Evolutionary conservation across 1,140 invertebrate genomes (phyloP), one percentile per base, ranked within the genome.

Genomic region (Drosophila ironensis): DNA sequence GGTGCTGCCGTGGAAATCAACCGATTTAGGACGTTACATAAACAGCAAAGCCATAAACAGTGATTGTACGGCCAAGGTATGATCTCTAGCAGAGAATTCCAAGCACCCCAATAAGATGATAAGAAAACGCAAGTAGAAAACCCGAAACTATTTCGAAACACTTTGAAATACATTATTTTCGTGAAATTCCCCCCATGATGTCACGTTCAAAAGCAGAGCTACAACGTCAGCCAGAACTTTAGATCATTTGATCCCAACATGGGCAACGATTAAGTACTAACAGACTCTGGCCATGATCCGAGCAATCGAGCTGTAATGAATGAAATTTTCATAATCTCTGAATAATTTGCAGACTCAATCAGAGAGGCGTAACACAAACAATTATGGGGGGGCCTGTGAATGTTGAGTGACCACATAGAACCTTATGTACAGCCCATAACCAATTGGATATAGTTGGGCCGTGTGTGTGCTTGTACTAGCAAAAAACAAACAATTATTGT

Each of bases 361-460:
- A 38, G 22, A 84, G 84, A 73, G 63, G 63, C 78, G 63, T 77
- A 84, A 78, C 73, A 61, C 56, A 82, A 82, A 77, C 78, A 77
- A 70, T 73, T 77, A 44, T 82, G 61, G 28, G 71, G 71, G 67
- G 41, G 48, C 60, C 41, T 82, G 51, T 72, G 72, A 81, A 61
- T 81, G 60, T 47, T 48, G 17, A 45, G 14, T 37, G 30, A 46
- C 24, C 20, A 38, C n/a, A 44, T 28, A 54, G n/a, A n/a, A n/a
- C n/a, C n/a, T n/a, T n/a, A n/a, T n/a, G n/a, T n/a, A n/a, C n/a
- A n/a, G n/a, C n/a, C n/a, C n/a, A n/a, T n/a, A n/a, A n/a, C n/a
- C n/a, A n/a, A n/a, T n/a, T 24, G 28, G 9, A 47, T 30, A 35
- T 35, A 20, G 12, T 16, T n/a, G 20, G 7, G 46, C 20, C 66